These are phyloP conservation scores for Mimachlamys varia DNA, from an alignment of 2,888 invertebrate genomes.

Conservation along the genomic window DNA sequence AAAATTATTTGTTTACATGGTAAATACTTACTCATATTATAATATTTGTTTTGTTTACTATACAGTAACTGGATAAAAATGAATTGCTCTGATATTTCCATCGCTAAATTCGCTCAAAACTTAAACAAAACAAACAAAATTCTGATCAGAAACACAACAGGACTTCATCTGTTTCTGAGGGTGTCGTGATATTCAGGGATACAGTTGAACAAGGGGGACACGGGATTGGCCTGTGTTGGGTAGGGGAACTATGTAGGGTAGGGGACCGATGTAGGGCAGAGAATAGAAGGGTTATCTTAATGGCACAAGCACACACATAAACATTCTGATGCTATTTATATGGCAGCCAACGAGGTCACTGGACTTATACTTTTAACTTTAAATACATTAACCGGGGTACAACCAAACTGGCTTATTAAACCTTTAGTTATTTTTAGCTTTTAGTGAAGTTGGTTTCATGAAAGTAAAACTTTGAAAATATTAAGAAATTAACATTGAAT, in stretches of 20 bases:
- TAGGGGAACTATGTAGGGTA: neutral
- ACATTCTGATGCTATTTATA: neutral
- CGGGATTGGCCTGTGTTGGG: neutral
- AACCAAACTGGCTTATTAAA: neutral
- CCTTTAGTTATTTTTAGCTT: neutral
- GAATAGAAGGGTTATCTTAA: slow-evolving; percentile 3
- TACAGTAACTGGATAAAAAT: too few species aligned
- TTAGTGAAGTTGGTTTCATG: too few species aligned
- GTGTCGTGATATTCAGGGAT: neutral
- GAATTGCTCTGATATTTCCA: too few species aligned
- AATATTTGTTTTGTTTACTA: too few species aligned
- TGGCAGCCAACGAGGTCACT: neutral
- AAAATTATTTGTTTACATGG: too few species aligned
- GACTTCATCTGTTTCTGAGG: too few species aligned
- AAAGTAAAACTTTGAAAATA: too few species aligned
- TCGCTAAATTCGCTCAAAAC: too few species aligned
- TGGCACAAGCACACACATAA: slow-evolving; percentile 7
- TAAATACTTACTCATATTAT: too few species aligned
- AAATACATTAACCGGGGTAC: neutral
- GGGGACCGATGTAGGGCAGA: neutral
- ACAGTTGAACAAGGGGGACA: neutral
- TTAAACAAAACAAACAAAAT: too few species aligned
- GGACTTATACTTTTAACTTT: neutral
- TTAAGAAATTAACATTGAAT: too few species aligned
- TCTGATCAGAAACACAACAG: too few species aligned